A percentile compares a stretch with the other conserved stretches of the same genome.
These are phyloP conservation scores for Enoplosus armatus DNA, from an alignment of 2,797 vertebrate genomes.

Conservation along the genomic window DNA sequence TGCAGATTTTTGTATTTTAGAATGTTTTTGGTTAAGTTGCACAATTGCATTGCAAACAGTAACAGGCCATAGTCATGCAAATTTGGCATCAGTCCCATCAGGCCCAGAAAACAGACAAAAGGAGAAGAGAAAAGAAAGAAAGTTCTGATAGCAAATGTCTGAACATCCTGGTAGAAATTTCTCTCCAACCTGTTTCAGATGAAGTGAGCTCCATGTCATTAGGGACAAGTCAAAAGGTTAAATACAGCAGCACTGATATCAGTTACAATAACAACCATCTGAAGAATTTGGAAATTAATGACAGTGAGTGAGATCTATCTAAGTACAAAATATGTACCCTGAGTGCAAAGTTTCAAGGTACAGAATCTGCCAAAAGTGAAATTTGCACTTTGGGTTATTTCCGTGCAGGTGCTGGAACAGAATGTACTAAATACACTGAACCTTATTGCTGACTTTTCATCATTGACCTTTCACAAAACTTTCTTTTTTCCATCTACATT, in stretches of 20 bases:
- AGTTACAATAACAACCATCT: not conserved
- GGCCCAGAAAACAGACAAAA: not conserved
- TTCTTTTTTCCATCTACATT: not conserved
- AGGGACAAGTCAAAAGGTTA: not conserved
- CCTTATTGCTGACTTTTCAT: conserved; percentile 10
- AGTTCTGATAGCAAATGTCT: not conserved
- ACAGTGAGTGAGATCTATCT: not conserved
- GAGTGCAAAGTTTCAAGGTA: not conserved
- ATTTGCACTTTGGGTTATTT: not conserved
- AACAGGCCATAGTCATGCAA: not conserved
- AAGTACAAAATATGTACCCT: not conserved
- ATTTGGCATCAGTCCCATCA: not conserved
- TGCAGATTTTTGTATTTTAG: conserved; percentile 23
- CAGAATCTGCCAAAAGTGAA: not conserved
- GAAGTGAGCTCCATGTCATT: not conserved
- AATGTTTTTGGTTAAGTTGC: conserved; percentile 14
- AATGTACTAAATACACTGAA: too few relatives aligned
- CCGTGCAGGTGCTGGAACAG: too few relatives aligned
- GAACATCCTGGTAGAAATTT: not conserved
- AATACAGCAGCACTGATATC: conserved; percentile 8
- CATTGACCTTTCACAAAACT: not conserved
- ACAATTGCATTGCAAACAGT: conserved; percentile 13
- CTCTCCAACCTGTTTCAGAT: not conserved
- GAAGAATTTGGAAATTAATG: conserved; percentile 5
- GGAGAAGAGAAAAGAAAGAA: not conserved